A percentile compares a stretch with the other conserved stretches of the same genome.
Conservation (phyloP, 2,113 vertebrate species). For the Beaufortia kweichowensis region DNA sequence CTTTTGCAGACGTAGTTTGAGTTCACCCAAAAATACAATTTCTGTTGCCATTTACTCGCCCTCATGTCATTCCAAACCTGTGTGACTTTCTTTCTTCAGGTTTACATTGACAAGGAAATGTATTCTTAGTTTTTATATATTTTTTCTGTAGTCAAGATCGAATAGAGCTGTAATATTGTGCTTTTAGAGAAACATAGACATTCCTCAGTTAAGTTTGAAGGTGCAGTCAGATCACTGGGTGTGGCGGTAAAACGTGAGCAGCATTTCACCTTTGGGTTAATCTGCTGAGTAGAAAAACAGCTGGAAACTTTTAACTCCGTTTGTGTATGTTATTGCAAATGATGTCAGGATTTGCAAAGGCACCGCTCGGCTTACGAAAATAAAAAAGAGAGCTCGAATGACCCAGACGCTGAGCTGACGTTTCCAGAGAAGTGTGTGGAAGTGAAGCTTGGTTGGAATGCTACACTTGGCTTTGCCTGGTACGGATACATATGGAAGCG, state of each 20-base stretch:
- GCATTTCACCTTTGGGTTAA: neutral
- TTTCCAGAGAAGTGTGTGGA: constrained; percentile 21
- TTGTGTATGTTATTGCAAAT: constrained; percentile 31
- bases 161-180: neutral
- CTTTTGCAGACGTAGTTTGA: neutral
- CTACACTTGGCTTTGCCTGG: constrained; percentile 9
- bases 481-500: constrained; percentile 21
- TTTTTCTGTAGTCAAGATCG: neutral
- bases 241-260: neutral
- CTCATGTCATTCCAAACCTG: no score
- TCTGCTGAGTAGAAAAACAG: constrained; percentile 5
- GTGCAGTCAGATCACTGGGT: neutral
- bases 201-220: neutral
- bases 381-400: neutral
- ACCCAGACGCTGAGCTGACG: constrained; percentile 3
- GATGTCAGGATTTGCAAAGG: constrained; percentile 31
- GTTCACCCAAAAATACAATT: neutral
- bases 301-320: constrained; percentile 36
- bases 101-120: no score
- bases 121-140: neutral
- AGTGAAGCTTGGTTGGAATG: constrained; percentile 3
- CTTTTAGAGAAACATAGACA: no score
- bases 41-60: no score
- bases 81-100: no score
- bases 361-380: constrained; percentile 16